Evolutionary conservation across 2,888 invertebrate species (phyloP), one percentile per base, ranked within the genome.

Genomic region (Halocaridina rubra): DNA sequence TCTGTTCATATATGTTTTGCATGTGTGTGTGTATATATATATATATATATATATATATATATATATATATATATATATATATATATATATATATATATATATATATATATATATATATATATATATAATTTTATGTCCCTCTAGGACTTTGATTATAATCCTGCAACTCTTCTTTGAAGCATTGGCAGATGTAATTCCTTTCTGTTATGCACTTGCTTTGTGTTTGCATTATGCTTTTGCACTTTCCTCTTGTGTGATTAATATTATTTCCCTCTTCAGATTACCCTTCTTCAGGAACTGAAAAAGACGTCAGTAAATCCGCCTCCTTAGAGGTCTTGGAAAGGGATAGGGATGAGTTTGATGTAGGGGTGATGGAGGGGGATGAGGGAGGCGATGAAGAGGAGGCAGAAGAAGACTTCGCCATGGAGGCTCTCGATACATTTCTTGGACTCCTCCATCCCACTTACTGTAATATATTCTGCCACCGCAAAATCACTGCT

Each of bases 381-480:
- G 81, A 81, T 16, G 67, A 78, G 13, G 78, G 57, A 16, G 80
- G 61, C 2, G 39, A 53, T 5, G 79, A 79, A 10, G 79, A 79
- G 4, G 79, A 79, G 24, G 75, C 10, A 24, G 53, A 46, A 22
- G 75, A 39, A 13, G 39, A 67, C 10, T 57, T 67, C 19, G 53
- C 76, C 29, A 19, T 30, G 64, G 46, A 76, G 29, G 76, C 69
- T 16, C 59, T 82, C n/a, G 69, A 77, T 57, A 71, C 53, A 22
- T 39, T 76, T 16, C 19, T 82, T 33, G 71, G 29, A 16, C 59
- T 77, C 30, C 82, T 82, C 24, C 76, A 77, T 32, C 82, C 82
- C 16, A 69, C 22, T 59, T 77, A 82, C 22, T 82, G 82, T 82
- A 82, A 82, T 82, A 33, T n/a, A n/a, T n/a, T n/a, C n/a, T n/a